Percentiles rank a stretch among this genome's conserved stretches.
These are phyloP conservation scores for Denticeps clupeoides DNA, from an alignment of 2,797 vertebrate species.

Conservation along the genomic window DNA sequence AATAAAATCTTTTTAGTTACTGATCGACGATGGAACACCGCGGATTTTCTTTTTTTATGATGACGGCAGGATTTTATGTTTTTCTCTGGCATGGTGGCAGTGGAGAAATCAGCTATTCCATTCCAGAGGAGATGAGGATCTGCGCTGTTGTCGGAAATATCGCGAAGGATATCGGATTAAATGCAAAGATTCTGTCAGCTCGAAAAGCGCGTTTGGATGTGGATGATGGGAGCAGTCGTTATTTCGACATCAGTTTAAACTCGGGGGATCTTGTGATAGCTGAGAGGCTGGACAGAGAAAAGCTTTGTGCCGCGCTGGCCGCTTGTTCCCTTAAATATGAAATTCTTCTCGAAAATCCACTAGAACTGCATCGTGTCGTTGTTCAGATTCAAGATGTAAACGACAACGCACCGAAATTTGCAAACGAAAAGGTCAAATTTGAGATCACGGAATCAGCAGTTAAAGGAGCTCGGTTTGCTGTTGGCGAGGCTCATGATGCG, in stretches of 20 bases:
- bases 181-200: constrained; percentile 26
- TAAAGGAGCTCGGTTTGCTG: constrained; percentile 30
- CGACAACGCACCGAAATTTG: constrained; percentile 32
- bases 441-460: constrained; percentile 36
- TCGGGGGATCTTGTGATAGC: too few relatives aligned
- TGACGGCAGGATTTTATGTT: too few relatives aligned
- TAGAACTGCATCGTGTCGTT: constrained; percentile 20
- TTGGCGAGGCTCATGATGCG: constrained; percentile 39
- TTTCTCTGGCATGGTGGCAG: constrained; percentile 3
- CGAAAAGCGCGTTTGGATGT: constrained; percentile 40
- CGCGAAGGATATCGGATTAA: constrained; percentile 30
- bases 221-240: constrained; percentile 30
- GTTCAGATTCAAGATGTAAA: constrained; percentile 14
- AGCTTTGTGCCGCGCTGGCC: background rate
- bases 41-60: too few relatives aligned
- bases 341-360: constrained; percentile 25
- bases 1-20: too few relatives aligned
- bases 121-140: constrained; percentile 32
- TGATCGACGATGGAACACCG: too few relatives aligned
- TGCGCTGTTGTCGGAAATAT: constrained; percentile 34
- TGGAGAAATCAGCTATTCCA: constrained; percentile 38
- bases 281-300: constrained; percentile 10
- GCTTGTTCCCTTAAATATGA: constrained; percentile 3
- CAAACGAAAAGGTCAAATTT: constrained; percentile 33
- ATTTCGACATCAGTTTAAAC: constrained; percentile 39